Base-by-base conservation (phyloP, 1,140 invertebrate genomes). In the Piezodorus guildinii region DNA sequence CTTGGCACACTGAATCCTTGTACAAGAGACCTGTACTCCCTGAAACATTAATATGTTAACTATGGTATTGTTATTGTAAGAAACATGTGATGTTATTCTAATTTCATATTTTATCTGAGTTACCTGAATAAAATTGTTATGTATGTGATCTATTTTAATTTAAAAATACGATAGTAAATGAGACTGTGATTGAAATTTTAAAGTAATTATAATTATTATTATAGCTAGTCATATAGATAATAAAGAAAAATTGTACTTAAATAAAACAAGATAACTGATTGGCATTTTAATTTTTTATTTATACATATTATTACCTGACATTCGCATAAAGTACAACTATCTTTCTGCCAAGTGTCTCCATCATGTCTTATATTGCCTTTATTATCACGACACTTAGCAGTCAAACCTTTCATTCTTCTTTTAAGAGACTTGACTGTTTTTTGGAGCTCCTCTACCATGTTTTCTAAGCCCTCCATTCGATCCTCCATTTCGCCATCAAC, bases 381-480 rank as follows among this genome's bases (percentile, higher is more conserved):
- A 25, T 72, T 68, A 65, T 80, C 79, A 54, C 73, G 68, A 69
- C 79, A 81, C 1, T 69, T 66, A 52, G 69, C 70, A 68, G 81
- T 77, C 60, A 82, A 66, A 65, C 77, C 75, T 66, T 76, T 71
- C 17, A 83, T 71, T 65, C 79, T 77, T 63, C 78, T 76, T 67
- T 76, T 75, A 59, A 83, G 67, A 14, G 76, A 71, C 46, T 76
- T 77, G 6, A 85, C 76, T 54, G 79, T 80, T 71, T 77, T 78
- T 63, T 79, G 73, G 58, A 85, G 72, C 45, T 77, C 73, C 23
- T 75, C 71, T 4, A 85, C 75, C 6, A 78, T 71, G 52, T 78
- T 73, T 71, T 83, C 79, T 10, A 86, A 61, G 64, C 78, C 76
- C 67, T 79, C 79, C 8, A 85, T 73, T 25, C 81, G 75, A 45